Evolutionary conservation across 2,113 vertebrate species (phyloP).

Genomic region (Stigmatopora argus): DNA sequence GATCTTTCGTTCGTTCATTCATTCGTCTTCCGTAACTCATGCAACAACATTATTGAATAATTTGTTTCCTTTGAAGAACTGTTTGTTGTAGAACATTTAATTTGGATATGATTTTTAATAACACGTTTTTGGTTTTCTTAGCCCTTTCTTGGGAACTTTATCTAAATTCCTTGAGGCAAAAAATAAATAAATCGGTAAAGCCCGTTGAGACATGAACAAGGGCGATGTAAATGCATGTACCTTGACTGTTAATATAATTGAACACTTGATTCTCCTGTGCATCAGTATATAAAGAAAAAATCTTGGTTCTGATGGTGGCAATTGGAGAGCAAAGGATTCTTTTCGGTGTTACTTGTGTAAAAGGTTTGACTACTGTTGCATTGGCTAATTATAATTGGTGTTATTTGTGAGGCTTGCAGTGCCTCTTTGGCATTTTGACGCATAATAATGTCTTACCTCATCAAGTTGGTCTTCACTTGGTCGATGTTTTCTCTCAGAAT

Average conservation of each 20-base stretch:
- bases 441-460: slow-evolving; percentile 7
- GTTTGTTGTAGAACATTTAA: too few species aligned
- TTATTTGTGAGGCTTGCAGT: neutral
- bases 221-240: too few species aligned
- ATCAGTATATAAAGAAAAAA: neutral
- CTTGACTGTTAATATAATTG: neutral
- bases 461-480: slow-evolving; percentile 2
- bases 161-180: too few species aligned
- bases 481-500: slow-evolving; percentile 4
- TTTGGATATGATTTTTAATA: too few species aligned
- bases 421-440: neutral
- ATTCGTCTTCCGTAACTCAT: too few species aligned
- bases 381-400: neutral
- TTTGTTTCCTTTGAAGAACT: too few species aligned
- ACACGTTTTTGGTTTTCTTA: too few species aligned
- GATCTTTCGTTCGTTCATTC: too few species aligned
- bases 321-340: neutral
- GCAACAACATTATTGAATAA: too few species aligned
- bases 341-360: neutral
- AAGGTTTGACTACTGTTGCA: neutral
- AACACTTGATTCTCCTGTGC: neutral
- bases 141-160: too few species aligned
- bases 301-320: neutral
- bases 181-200: neutral
- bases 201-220: too few species aligned